Evolutionary conservation across 2,797 vertebrate species (phyloP).

Genomic region (Phalanger gymnotis): DNA sequence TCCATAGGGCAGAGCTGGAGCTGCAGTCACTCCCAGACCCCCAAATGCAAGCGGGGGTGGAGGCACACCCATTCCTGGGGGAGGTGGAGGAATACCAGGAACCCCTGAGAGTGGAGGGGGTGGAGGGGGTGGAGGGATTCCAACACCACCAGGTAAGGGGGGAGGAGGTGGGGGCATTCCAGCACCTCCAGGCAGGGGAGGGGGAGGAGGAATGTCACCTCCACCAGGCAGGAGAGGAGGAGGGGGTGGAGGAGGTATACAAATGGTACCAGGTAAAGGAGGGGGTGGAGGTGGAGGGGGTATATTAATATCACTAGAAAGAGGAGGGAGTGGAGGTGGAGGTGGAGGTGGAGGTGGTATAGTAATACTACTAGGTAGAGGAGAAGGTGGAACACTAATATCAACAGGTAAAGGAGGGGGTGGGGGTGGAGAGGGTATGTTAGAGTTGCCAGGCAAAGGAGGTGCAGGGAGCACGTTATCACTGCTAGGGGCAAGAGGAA

Average conservation of each 20-base stretch:
- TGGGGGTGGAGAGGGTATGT: slow-evolving; percentile 32
- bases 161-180: slow-evolving; percentile 72
- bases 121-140: slow-evolving; percentile 79
- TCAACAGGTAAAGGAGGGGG: slow-evolving; percentile 63
- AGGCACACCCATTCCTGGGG: slow-evolving; percentile 56
- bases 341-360: slow-evolving; percentile 2
- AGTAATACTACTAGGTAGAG: slow-evolving; percentile 76
- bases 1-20: slow-evolving; percentile 86
- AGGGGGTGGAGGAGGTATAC: slow-evolving; percentile 47
- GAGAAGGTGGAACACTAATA: slow-evolving; percentile 52
- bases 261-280: not conserved
- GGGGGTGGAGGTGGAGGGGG: slow-evolving; percentile 24
- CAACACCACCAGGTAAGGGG: slow-evolving; percentile 70
- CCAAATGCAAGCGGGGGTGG: slow-evolving; percentile 61
- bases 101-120: slow-evolving; percentile 74
- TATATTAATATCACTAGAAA: slow-evolving; percentile 66
- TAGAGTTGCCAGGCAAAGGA: slow-evolving; percentile 14
- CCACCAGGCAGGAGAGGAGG: slow-evolving; percentile 74
- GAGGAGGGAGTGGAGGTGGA: slow-evolving; percentile 42
- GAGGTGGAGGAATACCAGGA: slow-evolving; percentile 71
- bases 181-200: slow-evolving; percentile 68
- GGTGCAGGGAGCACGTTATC: slow-evolving; percentile 70
- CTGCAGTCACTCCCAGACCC: slow-evolving; percentile 68
- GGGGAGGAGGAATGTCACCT: slow-evolving; percentile 68
- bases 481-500: slow-evolving; percentile 50